These are phyloP conservation scores for Mesoligia furuncula DNA, from an alignment of 2,888 invertebrate genomes.

Conservation along the genomic window DNA sequence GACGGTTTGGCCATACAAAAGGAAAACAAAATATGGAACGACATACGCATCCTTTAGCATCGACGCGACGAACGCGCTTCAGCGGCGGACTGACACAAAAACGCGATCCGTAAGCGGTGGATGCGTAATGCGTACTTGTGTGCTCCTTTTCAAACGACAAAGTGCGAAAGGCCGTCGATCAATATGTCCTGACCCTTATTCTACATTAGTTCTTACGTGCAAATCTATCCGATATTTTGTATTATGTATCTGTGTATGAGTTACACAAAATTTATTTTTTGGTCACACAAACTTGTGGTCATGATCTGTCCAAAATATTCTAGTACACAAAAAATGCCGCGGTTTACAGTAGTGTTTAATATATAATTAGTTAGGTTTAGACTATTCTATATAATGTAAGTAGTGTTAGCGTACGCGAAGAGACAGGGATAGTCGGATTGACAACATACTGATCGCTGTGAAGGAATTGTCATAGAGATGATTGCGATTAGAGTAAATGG, in stretches of 20 bases:
- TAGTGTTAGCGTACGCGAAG: conserved; percentile 68
- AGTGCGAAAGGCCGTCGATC: no score
- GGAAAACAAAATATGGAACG: no score
- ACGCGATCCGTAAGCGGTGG: no score
- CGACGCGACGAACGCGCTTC: no score
- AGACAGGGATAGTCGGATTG: conserved; percentile 69
- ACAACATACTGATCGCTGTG: conserved; percentile 63
- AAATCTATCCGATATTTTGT: conserved; percentile 69
- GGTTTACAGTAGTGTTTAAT: conserved; percentile 70
- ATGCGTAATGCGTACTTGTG: no score
- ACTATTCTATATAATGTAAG: conserved; percentile 69
- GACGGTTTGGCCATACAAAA: no score
- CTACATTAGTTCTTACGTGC: conserved; percentile 48
- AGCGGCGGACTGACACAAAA: no score
- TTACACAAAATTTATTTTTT: conserved; percentile 73
- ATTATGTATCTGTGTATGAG: conserved; percentile 71
- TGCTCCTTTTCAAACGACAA: no score
- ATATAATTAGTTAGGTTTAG: conserved; percentile 71
- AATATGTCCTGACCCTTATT: neutral
- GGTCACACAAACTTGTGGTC: conserved; percentile 79
- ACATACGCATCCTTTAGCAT: no score
- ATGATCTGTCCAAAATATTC: conserved; percentile 85
- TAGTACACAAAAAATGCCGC: conserved; percentile 67
- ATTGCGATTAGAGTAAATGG: conserved; percentile 47
- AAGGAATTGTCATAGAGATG: conserved; percentile 60